Conservation (phyloP, 1,140 invertebrate genomes). For the Zaprionus gabonicus region DNA sequence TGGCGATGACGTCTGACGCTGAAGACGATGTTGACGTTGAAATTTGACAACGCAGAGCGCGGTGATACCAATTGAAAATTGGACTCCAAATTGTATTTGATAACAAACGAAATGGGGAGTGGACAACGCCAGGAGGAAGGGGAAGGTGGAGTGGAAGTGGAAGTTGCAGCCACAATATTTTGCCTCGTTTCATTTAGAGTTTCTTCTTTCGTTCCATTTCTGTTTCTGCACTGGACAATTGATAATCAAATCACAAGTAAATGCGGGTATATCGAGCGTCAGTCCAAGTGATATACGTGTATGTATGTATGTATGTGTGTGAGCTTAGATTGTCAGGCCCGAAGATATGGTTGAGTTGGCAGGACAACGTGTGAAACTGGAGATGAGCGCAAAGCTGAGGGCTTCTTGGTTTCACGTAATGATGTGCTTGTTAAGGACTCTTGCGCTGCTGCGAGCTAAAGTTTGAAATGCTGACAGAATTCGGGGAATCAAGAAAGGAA, state of each 20-base stretch:
- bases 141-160: background rate
- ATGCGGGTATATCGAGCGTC: conserved; percentile 16
- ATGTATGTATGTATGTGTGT: background rate
- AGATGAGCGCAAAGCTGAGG: background rate
- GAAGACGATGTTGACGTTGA: conserved; percentile 53
- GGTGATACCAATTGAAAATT: conserved; percentile 59
- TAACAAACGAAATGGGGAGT: conserved; percentile 37
- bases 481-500: background rate
- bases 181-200: background rate
- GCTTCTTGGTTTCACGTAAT: conserved; percentile 8
- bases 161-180: conserved; percentile 39
- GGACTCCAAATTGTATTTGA: conserved; percentile 73
- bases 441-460: background rate
- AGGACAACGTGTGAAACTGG: conserved; percentile 27
- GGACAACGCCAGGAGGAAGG: background rate
- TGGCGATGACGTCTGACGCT: conserved; percentile 2
- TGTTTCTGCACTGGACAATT: conserved; percentile 27
- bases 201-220: background rate
- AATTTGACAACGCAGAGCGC: conserved; percentile 63
- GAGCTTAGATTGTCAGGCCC: conserved; percentile 14
- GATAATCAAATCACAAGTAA: conserved; percentile 53
- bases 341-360: conserved; percentile 12
- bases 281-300: background rate
- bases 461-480: conserved; percentile 2
- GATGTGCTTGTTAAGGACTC: conserved; percentile 25